phyloP scores from a whole-genome alignment of 2,113 vertebrate genomes.

The Mellivora capensis region DNA sequence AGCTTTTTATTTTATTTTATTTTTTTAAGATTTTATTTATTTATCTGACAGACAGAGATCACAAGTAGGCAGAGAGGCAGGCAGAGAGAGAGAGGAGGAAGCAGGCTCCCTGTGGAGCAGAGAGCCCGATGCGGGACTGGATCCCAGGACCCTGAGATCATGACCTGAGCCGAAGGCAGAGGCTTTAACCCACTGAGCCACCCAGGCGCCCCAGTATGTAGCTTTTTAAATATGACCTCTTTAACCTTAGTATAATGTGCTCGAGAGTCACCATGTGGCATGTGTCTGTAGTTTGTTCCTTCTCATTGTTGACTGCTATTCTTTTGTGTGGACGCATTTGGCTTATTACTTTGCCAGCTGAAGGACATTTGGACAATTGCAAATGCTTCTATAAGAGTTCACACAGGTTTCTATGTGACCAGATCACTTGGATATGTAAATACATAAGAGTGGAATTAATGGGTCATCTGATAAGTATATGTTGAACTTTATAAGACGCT shows the following conservation, averaged over 20 bases:
- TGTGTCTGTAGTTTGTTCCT: not conserved
- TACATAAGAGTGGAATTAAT: not conserved
- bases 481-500: not conserved
- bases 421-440: not conserved
- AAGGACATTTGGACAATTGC: not conserved
- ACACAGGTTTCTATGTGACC: not conserved
- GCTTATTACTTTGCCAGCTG: not conserved
- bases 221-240: not conserved
- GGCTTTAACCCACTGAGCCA: too few relatives aligned
- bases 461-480: not conserved
- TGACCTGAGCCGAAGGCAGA: too few relatives aligned
- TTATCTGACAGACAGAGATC: too few relatives aligned
- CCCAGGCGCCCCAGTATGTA: too few relatives aligned
- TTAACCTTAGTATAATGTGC: not conserved
- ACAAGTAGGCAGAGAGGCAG: too few relatives aligned
- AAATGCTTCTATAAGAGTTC: not conserved
- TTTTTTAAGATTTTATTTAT: too few relatives aligned
- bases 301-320: not conserved
- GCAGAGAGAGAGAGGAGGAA: too few relatives aligned
- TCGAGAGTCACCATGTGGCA: not conserved
- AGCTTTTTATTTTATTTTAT: too few relatives aligned
- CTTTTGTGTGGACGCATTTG: not conserved
- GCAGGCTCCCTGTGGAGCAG: too few relatives aligned
- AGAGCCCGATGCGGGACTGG: too few relatives aligned
- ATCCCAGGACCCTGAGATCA: too few relatives aligned